phyloP scores from a whole-genome alignment of 1,140 invertebrate genomes.

The Platyscapa corneri region DNA sequence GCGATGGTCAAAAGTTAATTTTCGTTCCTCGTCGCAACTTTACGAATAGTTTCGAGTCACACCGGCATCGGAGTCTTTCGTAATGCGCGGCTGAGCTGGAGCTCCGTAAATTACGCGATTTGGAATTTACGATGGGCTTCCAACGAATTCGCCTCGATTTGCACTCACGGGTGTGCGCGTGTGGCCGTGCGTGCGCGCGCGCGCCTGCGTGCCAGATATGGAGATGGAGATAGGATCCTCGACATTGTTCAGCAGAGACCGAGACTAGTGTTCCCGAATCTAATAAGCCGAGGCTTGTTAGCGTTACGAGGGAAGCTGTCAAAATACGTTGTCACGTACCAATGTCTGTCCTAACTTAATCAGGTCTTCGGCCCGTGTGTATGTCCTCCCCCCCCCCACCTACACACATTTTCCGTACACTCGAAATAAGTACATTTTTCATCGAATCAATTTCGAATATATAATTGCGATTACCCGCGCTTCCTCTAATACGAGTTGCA shows the following conservation, averaged over 20 bases:
- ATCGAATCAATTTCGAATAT: too few relatives aligned
- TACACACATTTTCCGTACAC: not conserved
- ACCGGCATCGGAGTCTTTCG: not conserved
- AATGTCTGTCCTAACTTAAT: not conserved
- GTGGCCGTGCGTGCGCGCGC: not conserved
- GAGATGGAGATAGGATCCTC: not conserved
- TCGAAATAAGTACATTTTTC: not conserved
- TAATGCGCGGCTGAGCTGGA: not conserved
- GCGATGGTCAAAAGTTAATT: too few relatives aligned
- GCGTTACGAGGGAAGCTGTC: not conserved
- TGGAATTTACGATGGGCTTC: not conserved
- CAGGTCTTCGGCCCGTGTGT: not conserved
- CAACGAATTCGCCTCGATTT: too few relatives aligned
- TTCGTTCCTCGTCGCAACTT: too few relatives aligned
- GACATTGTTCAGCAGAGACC: not conserved
- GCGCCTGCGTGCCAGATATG: not conserved
- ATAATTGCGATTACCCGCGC: too few relatives aligned
- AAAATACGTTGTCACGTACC: not conserved
- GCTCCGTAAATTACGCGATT: not conserved
- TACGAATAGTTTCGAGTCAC: too few relatives aligned
- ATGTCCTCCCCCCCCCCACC: too few relatives aligned
- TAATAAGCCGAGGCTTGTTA: not conserved
- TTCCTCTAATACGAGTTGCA: too few relatives aligned
- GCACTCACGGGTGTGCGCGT: too few relatives aligned
- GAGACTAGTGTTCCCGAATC: not conserved